Conservation (phyloP, 2,797 vertebrate species). For the Tenualosa thibaudeaui region DNA sequence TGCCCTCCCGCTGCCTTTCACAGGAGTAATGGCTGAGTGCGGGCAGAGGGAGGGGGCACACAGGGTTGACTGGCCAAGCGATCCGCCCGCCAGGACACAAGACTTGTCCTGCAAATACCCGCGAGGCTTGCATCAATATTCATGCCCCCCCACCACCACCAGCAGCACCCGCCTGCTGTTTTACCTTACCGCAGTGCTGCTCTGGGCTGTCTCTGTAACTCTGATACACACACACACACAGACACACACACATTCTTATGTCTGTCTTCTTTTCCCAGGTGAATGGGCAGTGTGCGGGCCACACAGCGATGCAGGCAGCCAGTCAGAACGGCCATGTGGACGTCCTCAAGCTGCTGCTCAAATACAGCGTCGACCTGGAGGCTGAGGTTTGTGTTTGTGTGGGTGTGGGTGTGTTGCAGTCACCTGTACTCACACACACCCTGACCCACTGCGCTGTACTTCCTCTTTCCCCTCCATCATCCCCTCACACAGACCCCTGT, state of each 20-base stretch:
- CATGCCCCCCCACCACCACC: constrained; percentile 54
- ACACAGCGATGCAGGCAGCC: constrained; percentile 98
- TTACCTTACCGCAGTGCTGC: constrained; percentile 72
- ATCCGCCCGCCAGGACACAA: constrained; percentile 73
- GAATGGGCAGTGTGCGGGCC: constrained; percentile 97
- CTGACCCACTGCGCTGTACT: constrained; percentile 5
- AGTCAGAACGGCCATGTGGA: constrained; percentile 99
- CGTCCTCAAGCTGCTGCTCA: constrained; percentile 95
- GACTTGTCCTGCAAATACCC: constrained; percentile 74
- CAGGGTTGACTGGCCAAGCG: constrained; percentile 65
- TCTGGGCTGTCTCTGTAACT: constrained; percentile 5
- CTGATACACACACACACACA: constrained; percentile 52
- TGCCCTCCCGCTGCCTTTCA: constrained; percentile 72
- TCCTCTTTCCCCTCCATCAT: not conserved
- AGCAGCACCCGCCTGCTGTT: constrained; percentile 27
- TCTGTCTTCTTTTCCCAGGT: constrained; percentile 73
- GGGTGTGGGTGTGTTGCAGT: not conserved
- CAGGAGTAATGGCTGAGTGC: constrained; percentile 75
- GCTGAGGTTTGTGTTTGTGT: constrained; percentile 82
- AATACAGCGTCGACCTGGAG: constrained; percentile 97
- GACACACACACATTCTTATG: constrained; percentile 13
- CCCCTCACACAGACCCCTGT: not conserved
- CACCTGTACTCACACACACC: not conserved
- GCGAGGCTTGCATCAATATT: constrained; percentile 76
- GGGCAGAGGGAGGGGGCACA: constrained; percentile 57